phyloP scores from a whole-genome alignment of 2,888 invertebrate genomes.

The Polyommatus iphigenia region DNA sequence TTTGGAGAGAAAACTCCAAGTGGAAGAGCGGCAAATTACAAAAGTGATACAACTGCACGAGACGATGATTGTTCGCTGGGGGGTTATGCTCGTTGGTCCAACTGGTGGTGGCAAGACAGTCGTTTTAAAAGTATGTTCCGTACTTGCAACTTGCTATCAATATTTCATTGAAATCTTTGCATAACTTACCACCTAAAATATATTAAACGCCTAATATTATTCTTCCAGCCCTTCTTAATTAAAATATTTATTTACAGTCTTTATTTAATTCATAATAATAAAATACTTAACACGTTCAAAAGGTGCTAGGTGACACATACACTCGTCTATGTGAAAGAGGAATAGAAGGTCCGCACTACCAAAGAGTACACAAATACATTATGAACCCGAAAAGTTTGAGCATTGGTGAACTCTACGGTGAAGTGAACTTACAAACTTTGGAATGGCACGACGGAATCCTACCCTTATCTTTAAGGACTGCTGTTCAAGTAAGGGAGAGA shows the following conservation, averaged over 20 bases:
- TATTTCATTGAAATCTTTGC: background rate
- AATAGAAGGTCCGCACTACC: constrained; percentile 82
- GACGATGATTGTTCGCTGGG: constrained; percentile 94
- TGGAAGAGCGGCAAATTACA: constrained; percentile 82
- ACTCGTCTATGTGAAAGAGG: constrained; percentile 82
- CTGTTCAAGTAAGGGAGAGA: constrained; percentile 60
- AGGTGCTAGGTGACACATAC: constrained; percentile 87
- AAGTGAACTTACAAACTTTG: constrained; percentile 89
- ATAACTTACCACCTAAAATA: no score
- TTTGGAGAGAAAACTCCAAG: constrained; percentile 82
- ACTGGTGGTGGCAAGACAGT: constrained; percentile 93
- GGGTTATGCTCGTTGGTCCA: constrained; percentile 95
- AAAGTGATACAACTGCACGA: constrained; percentile 93
- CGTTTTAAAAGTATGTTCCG: constrained; percentile 82
- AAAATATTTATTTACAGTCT: no score
- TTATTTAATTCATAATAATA: no score
- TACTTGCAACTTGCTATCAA: background rate
- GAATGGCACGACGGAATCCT: constrained; percentile 96
- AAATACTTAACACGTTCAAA: constrained; percentile 22
- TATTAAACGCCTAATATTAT: no score
- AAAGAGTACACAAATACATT: constrained; percentile 87
- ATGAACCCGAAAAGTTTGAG: constrained; percentile 94
- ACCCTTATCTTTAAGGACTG: constrained; percentile 74
- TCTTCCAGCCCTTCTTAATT: no score
- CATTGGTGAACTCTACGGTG: constrained; percentile 94